phyloP scores from a whole-genome alignment of 2,797 vertebrate genomes.

The Hoplostethus atlanticus region DNA sequence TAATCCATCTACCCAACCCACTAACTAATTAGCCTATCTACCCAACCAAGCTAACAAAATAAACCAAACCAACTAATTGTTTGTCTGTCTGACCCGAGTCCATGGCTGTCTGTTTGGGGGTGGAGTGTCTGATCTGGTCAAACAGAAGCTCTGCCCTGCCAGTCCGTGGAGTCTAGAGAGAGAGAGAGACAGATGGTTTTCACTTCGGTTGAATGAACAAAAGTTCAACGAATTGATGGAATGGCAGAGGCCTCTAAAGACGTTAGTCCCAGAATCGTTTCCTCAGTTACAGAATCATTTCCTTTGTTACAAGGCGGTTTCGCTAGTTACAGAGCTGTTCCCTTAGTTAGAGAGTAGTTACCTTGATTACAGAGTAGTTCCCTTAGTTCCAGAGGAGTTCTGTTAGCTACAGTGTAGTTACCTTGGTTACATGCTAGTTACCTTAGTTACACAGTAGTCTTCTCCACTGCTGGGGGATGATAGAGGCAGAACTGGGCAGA shows the following conservation, averaged over 20 bases:
- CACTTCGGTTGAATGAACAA: too few species aligned
- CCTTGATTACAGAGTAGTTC: slow-evolving; percentile 16
- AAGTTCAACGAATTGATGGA: too few species aligned
- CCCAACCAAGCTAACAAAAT: neutral
- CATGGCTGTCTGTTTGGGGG: neutral
- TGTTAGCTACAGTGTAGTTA: slow-evolving; percentile 42
- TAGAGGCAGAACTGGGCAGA: slow-evolving; percentile 78
- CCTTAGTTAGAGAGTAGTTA: neutral
- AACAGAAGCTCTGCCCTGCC: slow-evolving; percentile 52
- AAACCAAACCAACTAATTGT: too few species aligned
- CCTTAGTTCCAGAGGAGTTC: slow-evolving; percentile 44
- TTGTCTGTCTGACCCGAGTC: slow-evolving; percentile 39
- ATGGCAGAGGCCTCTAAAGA: too few species aligned
- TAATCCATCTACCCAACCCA: too few species aligned
- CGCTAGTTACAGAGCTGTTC: neutral
- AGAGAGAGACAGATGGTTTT: too few species aligned
- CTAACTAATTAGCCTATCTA: neutral
- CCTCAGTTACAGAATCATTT: neutral
- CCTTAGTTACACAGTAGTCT: slow-evolving; percentile 37
- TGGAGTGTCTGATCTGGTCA: slow-evolving; percentile 43
- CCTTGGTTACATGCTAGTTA: slow-evolving; percentile 46
- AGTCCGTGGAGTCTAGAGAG: slow-evolving; percentile 25
- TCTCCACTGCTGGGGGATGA: slow-evolving; percentile 66
- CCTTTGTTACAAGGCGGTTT: too few species aligned
- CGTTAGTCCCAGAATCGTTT: slow-evolving; percentile 5